A percentile compares a stretch with the other conserved stretches of the same genome.
phyloP scores from a whole-genome alignment of 2,113 vertebrate genomes.

The Lampris incognitus region DNA sequence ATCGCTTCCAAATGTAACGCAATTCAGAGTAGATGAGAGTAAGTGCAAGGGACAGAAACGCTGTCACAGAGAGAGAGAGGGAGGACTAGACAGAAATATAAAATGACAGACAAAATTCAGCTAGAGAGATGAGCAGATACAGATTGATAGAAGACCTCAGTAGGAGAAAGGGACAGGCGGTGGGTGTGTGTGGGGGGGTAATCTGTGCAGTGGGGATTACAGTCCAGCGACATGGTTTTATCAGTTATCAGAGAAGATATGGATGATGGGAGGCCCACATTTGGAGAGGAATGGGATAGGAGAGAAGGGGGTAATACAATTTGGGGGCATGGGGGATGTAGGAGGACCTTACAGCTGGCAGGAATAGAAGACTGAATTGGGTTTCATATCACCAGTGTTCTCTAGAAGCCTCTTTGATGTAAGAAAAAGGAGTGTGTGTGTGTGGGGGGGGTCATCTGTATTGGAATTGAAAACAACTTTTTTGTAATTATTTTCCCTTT shows the following conservation, averaged over 20 bases:
- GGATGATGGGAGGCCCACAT: slow-evolving; percentile 30
- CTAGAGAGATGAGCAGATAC: not conserved
- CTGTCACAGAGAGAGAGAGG: slow-evolving; percentile 49
- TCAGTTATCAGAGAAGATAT: slow-evolving; percentile 48
- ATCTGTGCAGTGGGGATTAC: slow-evolving; percentile 49
- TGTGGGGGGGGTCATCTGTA: slow-evolving; percentile 28
- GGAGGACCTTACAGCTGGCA: slow-evolving; percentile 53
- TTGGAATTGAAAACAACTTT: slow-evolving; percentile 36
- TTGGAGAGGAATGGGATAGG: slow-evolving; percentile 13
- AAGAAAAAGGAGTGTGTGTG: slow-evolving; percentile 15
- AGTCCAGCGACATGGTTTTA: slow-evolving; percentile 64
- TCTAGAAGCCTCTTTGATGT: slow-evolving; percentile 51
- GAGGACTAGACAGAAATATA: slow-evolving; percentile 7
- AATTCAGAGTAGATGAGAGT: too few species aligned
- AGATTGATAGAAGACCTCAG: not conserved
- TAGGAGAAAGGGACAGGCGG: not conserved
- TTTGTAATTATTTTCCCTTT: not conserved
- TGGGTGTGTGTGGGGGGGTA: not conserved
- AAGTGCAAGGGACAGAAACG: slow-evolving; percentile 27
- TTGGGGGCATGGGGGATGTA: slow-evolving; percentile 60
- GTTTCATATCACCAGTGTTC: slow-evolving; percentile 59
- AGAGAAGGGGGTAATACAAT: slow-evolving; percentile 59
- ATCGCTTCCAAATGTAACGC: too few species aligned
- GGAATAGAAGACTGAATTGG: slow-evolving; percentile 63
- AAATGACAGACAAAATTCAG: not conserved